Base-by-base conservation (phyloP, 2,113 vertebrate species). In the Rhinoptilus africanus region DNA sequence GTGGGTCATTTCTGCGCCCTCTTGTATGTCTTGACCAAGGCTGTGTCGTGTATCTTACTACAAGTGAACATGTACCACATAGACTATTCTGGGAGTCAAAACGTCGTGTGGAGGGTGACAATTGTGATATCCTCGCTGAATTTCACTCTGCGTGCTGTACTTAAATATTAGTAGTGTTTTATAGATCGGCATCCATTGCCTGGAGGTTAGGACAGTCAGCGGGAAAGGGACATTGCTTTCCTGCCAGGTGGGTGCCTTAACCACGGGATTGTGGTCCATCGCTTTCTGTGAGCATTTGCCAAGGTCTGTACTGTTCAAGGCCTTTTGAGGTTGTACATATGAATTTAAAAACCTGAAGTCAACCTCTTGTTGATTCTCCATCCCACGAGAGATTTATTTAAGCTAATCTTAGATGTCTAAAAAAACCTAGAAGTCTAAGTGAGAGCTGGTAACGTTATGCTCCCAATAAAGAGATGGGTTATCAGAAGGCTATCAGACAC, bases 201-300 rank as follows among this genome's bases (percentile, higher is more conserved):
- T 82, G n/a, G 23, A 51, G 62, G 34, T 27, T 62, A 68, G 37
- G 48, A 59, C 13, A 45, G 50, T 18, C 77, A 67, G 57, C 17
- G 73, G 50, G 37, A 32, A 0, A 1, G 37, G 34, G 21, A 48
- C 59, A 18, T 54, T 0, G 6, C 56, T 54, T 10, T 59, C 39
- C 68, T 39, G 47, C 27, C 45, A 50, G 64, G 37, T 28, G 77
- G 32, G 22, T 30, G 20, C 11, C 21, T 73, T 64, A 60, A 64
- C 19, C 30, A 75, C 0, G 1, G 60, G 48, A 56, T 22, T 2
- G 0, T 2, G 5, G 41, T 69, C 54, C 68, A 13, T 30, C 51
- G 22, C 21, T 6, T 85, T 34, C 43, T 15, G 8, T 23, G 27
- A 73, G 45, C 45, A 34, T 34, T 45, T 83, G 71, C 30, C 85